phyloP scores from a whole-genome alignment of 2,888 invertebrate genomes.

The Volucella bombylans region DNA sequence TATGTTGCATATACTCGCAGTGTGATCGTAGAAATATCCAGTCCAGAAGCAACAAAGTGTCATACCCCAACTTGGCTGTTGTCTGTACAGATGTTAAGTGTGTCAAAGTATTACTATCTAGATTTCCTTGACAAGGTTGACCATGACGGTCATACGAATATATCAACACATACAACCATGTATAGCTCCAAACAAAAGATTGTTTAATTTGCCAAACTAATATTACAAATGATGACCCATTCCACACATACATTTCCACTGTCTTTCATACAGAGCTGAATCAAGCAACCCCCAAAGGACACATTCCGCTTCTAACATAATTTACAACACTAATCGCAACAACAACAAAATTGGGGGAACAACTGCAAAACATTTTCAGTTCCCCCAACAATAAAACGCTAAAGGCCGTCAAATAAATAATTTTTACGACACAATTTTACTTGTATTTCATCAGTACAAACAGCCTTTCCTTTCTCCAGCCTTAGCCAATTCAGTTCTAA shows the following conservation, averaged over 20 bases:
- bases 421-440: conserved; percentile 50
- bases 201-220: conserved; percentile 11
- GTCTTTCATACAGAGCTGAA: not conserved
- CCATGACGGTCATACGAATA: too few species aligned
- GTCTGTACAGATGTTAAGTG: too few species aligned
- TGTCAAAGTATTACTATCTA: too few species aligned
- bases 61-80: too few species aligned
- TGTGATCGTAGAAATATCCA: too few species aligned
- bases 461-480: not conserved
- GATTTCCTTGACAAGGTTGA: too few species aligned
- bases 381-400: conserved; percentile 43
- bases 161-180: too few species aligned
- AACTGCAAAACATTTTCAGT: conserved; percentile 30
- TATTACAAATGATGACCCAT: conserved; percentile 7
- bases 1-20: too few species aligned
- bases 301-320: not conserved
- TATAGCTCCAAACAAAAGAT: too few species aligned
- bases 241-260: too few species aligned
- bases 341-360: not conserved
- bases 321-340: conserved; percentile 16
- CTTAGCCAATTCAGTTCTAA: conserved; percentile 10
- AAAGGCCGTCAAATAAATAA: conserved; percentile 44
- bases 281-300: not conserved
- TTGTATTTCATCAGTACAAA: conserved; percentile 31
- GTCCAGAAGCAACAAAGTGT: too few species aligned